Evolutionary conservation across 2,888 invertebrate species (phyloP), one percentile per base, ranked within the genome.

Genomic region (Antheraea assamensis): DNA sequence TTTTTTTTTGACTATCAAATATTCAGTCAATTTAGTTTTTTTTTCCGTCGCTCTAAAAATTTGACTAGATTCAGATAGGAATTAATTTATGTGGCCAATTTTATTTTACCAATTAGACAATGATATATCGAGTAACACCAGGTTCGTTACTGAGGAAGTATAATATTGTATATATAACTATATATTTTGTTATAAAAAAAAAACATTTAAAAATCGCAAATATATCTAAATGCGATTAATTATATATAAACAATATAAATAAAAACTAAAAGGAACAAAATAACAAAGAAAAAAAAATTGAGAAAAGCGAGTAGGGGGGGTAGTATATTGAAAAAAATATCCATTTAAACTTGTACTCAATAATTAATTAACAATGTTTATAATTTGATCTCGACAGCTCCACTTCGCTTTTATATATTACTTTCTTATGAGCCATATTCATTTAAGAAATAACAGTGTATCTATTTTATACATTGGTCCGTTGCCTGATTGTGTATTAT

Each of bases 241-340:
- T 88, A 90, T 82, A 88, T 89, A 87, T 91, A 92, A 94, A 93
- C 91, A 93, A 93, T 92, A 88, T 89, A 90, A 89, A 94, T 92
- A 92, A 92, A 92, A 91, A 92, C 92, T 92, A 93, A 93, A n/a
- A 93, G 93, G 93, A 94, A 94, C 92, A 93, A 93, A 92, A 90
- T 91, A 94, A 93, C 92, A 93, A 93, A 92, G 92, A 92, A 92
- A 92, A 89, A 93, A 61, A 30, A 58, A 24, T 1, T 10, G 13
- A 24, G 87, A 92, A 87, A 93, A 89, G 91, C 91, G 92, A 90
- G 90, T 91, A 89, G 89, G 89, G 87, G 89, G 89, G 87, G 42
- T 42, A 42, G 42, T 92, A 92, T 92, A 92, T 90, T 90, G 90
- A 92, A 93, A 93, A 85, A 88, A 35, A 92, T 90, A 93, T 90